phyloP scores from a whole-genome alignment of 2,797 vertebrate genomes.

The Pseudochromis fuscus region DNA sequence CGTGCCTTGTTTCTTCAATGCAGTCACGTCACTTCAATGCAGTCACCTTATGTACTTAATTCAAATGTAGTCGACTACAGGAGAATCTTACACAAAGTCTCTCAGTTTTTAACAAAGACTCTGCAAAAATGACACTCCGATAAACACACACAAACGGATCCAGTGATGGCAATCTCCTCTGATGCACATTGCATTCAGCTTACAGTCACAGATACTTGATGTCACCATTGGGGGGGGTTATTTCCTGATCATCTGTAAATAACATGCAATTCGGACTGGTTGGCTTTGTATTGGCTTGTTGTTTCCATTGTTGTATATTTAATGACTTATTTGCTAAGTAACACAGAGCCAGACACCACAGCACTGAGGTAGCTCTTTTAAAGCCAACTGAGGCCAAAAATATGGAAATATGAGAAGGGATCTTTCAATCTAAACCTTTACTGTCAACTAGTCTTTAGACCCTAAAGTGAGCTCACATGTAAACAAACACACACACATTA shows the following conservation, averaged over 20 bases:
- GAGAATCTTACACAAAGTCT: conserved; percentile 64
- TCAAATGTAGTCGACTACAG: conserved; percentile 70
- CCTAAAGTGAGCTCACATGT: conserved; percentile 41
- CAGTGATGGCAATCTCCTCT: conserved; percentile 81
- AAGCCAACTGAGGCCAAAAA: conserved; percentile 51
- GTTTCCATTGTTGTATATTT: conserved; percentile 61
- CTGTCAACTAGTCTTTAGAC: conserved; percentile 26
- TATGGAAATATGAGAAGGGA: conserved; percentile 48
- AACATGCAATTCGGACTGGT: conserved; percentile 59
- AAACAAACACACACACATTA: conserved; percentile 23
- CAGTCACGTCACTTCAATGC: conserved; percentile 79
- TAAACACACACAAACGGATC: conserved; percentile 55
- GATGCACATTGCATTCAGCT: conserved; percentile 74
- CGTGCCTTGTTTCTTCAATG: conserved; percentile 85
- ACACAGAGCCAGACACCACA: conserved; percentile 41
- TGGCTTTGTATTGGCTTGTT: conserved; percentile 38
- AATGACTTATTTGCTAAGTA: conserved; percentile 47
- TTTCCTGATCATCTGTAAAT: conserved; percentile 78
- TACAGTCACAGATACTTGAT: conserved; percentile 82
- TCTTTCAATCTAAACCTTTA: conserved; percentile 39
- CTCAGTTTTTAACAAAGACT: conserved; percentile 70
- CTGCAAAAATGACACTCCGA: conserved; percentile 75
- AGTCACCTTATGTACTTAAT: conserved; percentile 84
- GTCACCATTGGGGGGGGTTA: conserved; percentile 61
- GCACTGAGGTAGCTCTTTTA: conserved; percentile 48